Conservation (phyloP, 2,888 invertebrate genomes). For the Tyria jacobaeae region DNA sequence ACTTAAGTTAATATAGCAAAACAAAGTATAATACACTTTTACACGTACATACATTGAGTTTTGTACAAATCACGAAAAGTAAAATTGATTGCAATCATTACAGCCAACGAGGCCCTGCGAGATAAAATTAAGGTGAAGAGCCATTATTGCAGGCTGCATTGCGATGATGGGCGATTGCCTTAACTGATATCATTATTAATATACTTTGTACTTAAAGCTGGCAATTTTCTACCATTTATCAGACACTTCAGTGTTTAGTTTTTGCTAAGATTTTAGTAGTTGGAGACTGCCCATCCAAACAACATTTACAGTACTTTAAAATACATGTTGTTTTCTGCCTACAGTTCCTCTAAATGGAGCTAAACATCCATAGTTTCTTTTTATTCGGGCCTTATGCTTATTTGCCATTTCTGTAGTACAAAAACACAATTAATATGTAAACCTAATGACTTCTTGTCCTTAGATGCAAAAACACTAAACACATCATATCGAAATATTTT, state of each 20-base stretch:
- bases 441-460: not conserved
- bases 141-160: slow-evolving; percentile 36
- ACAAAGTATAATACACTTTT: not conserved
- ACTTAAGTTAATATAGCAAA: not conserved
- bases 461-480: not conserved
- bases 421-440: too few relatives aligned
- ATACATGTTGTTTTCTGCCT: too few relatives aligned
- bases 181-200: slow-evolving; percentile 33
- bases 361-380: too few relatives aligned
- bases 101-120: slow-evolving; percentile 8
- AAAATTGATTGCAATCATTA: slow-evolving; percentile 20
- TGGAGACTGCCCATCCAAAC: too few relatives aligned
- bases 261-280: not conserved
- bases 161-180: slow-evolving; percentile 34
- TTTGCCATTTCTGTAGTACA: too few relatives aligned
- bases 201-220: slow-evolving; percentile 18
- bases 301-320: too few relatives aligned
- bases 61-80: not conserved
- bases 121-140: slow-evolving; percentile 41
- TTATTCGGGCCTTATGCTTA: too few relatives aligned
- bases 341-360: too few relatives aligned
- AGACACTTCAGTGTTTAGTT: not conserved
- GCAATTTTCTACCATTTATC: slow-evolving; percentile 1
- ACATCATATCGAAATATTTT: not conserved
- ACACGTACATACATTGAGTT: not conserved